Evolutionary conservation across 2,113 vertebrate genomes (phyloP).

Genomic region (Cyanoliseus patagonus): DNA sequence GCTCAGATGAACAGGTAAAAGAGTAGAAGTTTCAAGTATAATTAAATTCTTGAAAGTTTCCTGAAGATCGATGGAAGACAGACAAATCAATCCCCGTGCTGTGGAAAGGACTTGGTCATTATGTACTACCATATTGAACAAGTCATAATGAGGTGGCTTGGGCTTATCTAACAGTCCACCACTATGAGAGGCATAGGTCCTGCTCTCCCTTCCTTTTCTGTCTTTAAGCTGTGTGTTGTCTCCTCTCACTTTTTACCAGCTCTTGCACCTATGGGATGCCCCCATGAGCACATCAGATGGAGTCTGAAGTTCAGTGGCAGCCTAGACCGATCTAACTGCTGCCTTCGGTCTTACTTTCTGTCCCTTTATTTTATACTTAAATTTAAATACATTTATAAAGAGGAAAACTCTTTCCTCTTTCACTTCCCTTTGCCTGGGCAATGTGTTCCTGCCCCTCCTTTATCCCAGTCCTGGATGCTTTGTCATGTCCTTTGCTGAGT

Average conservation of each 20-base stretch:
- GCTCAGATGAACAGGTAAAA: not conserved
- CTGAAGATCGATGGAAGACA: not conserved
- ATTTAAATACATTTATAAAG: not conserved
- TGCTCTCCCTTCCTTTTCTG: not conserved
- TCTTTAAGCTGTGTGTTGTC: not conserved
- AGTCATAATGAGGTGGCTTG: not conserved
- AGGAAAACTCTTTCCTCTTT: not conserved
- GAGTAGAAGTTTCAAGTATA: not conserved
- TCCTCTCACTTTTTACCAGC: not conserved
- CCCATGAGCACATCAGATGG: not conserved
- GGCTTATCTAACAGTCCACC: not conserved
- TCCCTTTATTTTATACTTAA: not conserved
- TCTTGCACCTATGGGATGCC: not conserved
- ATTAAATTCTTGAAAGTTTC: not conserved
- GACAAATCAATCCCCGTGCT: not conserved
- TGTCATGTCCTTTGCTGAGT: not conserved
- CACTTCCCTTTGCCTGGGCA: not conserved
- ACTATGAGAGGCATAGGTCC: accelerated
- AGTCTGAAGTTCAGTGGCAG: not conserved
- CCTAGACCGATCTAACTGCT: not conserved
- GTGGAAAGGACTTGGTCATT: not conserved
- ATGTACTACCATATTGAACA: not conserved
- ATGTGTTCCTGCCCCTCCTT: not conserved
- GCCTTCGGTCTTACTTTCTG: not conserved
- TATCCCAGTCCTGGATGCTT: not conserved